Percentiles rank a stretch among this genome's conserved stretches.
Conservation (phyloP, 2,113 vertebrate species). For the Mustelus asterias region DNA sequence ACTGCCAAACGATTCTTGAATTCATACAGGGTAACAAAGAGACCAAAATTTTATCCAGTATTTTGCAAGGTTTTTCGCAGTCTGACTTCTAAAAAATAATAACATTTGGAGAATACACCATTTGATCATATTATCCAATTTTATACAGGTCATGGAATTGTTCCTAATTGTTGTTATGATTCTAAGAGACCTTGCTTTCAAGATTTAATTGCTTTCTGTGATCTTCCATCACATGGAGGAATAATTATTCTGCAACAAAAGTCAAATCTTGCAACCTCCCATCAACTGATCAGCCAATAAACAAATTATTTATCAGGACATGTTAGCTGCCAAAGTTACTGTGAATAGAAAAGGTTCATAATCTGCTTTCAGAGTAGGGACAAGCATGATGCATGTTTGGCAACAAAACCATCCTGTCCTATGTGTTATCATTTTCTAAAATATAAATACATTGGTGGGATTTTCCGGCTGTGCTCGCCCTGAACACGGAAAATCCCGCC, state of each 20-base stretch:
- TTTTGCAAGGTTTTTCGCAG: background rate
- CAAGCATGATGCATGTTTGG: background rate
- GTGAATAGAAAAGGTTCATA: background rate
- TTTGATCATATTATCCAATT: background rate
- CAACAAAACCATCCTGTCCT: background rate
- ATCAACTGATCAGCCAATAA: background rate
- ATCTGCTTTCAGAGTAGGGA: background rate
- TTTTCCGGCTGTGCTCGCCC: no score
- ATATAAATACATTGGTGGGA: background rate
- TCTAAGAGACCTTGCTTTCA: background rate
- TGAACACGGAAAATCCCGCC: no score
- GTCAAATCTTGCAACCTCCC: background rate
- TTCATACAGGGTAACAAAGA: background rate
- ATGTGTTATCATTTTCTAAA: background rate
- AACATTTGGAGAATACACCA: background rate
- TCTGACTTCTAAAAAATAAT: background rate
- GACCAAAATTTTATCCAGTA: background rate
- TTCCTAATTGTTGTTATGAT: background rate
- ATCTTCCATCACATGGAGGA: background rate
- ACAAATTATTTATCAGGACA: background rate
- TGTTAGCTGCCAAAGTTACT: background rate
- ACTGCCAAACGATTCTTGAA: background rate
- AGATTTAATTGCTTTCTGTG: background rate
- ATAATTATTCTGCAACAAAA: background rate
- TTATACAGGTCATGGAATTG: background rate